Base-by-base conservation (phyloP, 1,140 invertebrate species). In the Drosophila fuyamai region DNA sequence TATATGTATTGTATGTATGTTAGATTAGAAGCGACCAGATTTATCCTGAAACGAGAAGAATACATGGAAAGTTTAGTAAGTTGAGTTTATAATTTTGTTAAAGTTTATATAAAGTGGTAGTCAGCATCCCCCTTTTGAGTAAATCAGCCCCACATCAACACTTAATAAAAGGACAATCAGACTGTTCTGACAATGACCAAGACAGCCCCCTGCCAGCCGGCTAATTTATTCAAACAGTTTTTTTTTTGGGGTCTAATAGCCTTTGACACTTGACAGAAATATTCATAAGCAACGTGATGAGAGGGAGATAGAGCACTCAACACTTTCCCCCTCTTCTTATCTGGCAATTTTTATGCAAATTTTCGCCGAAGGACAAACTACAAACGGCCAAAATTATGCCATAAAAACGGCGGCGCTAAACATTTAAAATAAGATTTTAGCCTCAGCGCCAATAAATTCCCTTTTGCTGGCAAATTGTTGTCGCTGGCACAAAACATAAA, bases 11-110 rank as follows among this genome's bases (percentile, higher is more conserved):
- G 57, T 82, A 61, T 82, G 61, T 88, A 76, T 76, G 81, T 83
- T 83, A 88, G 74, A 86, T 86, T 70, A 88, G 76, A 86, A 86
- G 83, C 82, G 82, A 86, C 82, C 82, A 86, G 82, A 86, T 86
- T 83, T 79, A 88, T 86, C 82, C 82, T 86, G 71, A 48, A 86
- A 88, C 8, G 43, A 66, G 1, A 58, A 41, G 13, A 10, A 18
- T 23, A 51, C 0, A 46, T 0, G 10, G 35, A 55, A 36, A 48
- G n/a, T 43, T 51, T 66, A 46, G 38, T 46, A 48, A 53, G 9
- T 32, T 7, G 29, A 32, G 6, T 32, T 23, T 47, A 41, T 32
- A 23, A 35, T 58, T 47, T 32, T 35, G 9, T 66, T 29, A 23
- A 23, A 46, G 23, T n/a, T 14, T 41, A 12, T 51, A 7, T 40